A percentile compares a stretch with the other conserved stretches of the same genome.
Conservation (phyloP, 2,888 invertebrate species). For the Fragum whitleyi region DNA sequence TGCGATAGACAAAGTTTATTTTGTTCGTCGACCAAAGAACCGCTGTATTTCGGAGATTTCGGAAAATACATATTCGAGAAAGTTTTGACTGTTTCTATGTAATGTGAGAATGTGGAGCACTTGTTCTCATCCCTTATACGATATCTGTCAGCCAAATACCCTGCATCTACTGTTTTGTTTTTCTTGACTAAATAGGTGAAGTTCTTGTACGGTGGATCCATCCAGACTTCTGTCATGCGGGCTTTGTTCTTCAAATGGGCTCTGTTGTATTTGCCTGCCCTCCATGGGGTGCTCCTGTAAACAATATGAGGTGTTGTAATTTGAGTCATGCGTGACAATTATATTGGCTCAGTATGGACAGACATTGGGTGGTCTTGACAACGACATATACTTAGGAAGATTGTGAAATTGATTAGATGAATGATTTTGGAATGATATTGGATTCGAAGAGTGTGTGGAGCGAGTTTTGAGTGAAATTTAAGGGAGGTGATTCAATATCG, state of each 20-base stretch:
- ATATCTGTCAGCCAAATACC: conserved; percentile 19
- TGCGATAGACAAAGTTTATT: conserved; percentile 24
- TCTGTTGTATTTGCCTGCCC: conserved; percentile 2
- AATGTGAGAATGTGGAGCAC: conserved; percentile 47
- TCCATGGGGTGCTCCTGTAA: conserved; percentile 51
- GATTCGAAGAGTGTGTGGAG: no score
- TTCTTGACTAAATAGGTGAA: conserved; percentile 15
- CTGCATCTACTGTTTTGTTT: conserved; percentile 18
- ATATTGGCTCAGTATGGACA: no score
- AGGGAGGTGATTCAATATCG: no score
- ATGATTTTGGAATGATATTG: no score
- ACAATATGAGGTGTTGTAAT: no score
- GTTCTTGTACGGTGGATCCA: conserved; percentile 40
- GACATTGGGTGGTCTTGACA: no score
- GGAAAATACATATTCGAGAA: conserved; percentile 44
- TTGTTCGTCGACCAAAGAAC: conserved; percentile 19
- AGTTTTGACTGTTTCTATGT: conserved; percentile 28
- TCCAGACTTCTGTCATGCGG: conserved; percentile 40
- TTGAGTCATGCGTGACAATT: no score
- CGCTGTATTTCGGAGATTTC: background rate
- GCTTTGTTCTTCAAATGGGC: conserved; percentile 26
- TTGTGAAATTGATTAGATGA: no score
- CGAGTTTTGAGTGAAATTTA: no score
- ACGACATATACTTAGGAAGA: no score
- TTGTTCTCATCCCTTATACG: conserved; percentile 37